Evolutionary conservation across 2,797 vertebrate genomes (phyloP), one percentile per base, ranked within the genome.

Genomic region (Eulemur coronatus): DNA sequence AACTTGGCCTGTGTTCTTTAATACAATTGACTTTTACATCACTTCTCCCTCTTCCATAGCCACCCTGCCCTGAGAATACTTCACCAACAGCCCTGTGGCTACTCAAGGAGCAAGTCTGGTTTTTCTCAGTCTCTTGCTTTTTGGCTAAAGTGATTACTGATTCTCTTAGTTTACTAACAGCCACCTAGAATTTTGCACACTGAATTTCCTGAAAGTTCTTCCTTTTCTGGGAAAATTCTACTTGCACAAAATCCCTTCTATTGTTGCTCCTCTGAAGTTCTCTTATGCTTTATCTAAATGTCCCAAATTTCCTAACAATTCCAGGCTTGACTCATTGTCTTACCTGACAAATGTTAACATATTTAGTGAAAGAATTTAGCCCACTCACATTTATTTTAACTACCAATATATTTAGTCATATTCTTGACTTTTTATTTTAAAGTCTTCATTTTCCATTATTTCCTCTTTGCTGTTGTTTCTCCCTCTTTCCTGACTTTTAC

Each of bases 381-480:
- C 91, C 93, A 97, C 95, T 96, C 82, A 69, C 18, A 5, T 96
- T 96, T 96, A 96, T 97, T 97, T 97, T 97, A 96, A 86, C 63
- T 72, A 96, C 41, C 38, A 57, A 35, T 94, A 80, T 84, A 78
- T 91, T 95, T 97, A 95, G 89, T 89, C 79, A 89, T 52, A 92
- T 46, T 95, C 72, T 28, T 93, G 8, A 65, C 59, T 72, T 96
- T 87, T 81, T 65, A 87, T 82, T 91, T 95, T 73, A 89, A 93
- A 72, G 89, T 92, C 15, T 90, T 65, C 46, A 35, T 67, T 87
- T 59, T 91, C 84, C 88, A 70, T 67, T 80, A 65, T 93, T 95
- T 95, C 8, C 67, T 93, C 6, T 65, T 84, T 76, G 26, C 24
- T 43, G 2, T 55, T 72, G 46, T 91, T 89, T 86, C 57, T 91